Conservation (phyloP, 1,140 invertebrate genomes). For the Pomacea maculata region DNA sequence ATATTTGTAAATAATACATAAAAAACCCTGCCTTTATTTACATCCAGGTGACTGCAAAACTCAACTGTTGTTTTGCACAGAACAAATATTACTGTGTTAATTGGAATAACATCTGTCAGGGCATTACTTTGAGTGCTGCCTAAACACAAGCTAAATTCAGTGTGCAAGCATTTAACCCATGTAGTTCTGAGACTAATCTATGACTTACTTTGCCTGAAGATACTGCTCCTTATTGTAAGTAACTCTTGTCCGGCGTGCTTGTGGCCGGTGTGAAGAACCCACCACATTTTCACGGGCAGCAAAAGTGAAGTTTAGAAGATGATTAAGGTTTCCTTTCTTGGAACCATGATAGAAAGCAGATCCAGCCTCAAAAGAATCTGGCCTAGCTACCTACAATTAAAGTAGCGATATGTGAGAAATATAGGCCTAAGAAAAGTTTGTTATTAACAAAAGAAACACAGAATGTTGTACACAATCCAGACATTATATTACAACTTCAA, state of each 20-base stretch:
- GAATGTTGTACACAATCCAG: too few species aligned
- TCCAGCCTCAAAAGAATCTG: conserved; percentile 78
- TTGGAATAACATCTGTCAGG: too few species aligned
- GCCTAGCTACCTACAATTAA: conserved; percentile 63
- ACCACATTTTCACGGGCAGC: conserved; percentile 71
- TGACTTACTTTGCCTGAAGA: conserved; percentile 87
- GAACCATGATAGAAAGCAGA: conserved; percentile 80
- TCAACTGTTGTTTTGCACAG: too few species aligned
- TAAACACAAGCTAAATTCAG: too few species aligned
- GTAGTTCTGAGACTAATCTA: not conserved
- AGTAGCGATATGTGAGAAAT: not conserved
- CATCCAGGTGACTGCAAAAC: too few species aligned
- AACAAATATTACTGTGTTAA: too few species aligned
- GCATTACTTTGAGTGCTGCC: too few species aligned
- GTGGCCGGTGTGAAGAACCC: conserved; percentile 42
- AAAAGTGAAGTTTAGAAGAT: conserved; percentile 86
- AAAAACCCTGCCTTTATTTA: too few species aligned
- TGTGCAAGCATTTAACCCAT: too few species aligned
- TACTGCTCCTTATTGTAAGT: conserved; percentile 91
- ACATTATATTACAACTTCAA: not conserved
- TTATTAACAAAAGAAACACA: too few species aligned
- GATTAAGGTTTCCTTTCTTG: conserved; percentile 91
- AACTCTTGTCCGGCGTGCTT: conserved; percentile 50
- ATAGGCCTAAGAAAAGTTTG: too few species aligned
- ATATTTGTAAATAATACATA: too few species aligned